phyloP scores from a whole-genome alignment of 1,140 invertebrate species.

The Drosophila serrata region DNA sequence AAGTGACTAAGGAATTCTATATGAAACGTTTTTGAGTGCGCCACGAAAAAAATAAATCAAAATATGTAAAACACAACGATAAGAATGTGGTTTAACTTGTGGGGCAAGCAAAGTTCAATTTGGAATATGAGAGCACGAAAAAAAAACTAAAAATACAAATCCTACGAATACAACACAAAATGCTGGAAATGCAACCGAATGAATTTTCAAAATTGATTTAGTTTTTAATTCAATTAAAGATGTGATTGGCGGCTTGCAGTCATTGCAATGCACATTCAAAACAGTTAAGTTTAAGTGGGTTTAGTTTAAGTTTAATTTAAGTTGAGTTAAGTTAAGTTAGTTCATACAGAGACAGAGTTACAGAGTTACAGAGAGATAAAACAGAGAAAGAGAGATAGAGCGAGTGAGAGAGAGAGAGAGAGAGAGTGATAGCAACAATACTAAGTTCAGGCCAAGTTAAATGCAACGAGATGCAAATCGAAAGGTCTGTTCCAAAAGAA shows the following conservation, averaged over 20 bases:
- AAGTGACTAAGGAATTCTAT: conserved; percentile 67
- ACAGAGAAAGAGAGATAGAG: conserved; percentile 62
- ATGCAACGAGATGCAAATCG: conserved; percentile 53
- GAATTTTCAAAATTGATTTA: conserved; percentile 18
- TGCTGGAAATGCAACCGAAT: conserved; percentile 63
- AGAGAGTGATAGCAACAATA: conserved; percentile 72
- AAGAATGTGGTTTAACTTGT: conserved; percentile 29
- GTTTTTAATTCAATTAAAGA: conserved; percentile 37
- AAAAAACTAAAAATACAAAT: conserved; percentile 70
- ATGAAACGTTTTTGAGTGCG: conserved; percentile 57
- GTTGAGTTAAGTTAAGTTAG: conserved; percentile 43
- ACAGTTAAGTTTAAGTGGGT: conserved; percentile 51
- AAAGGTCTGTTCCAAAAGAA: conserved; percentile 48
- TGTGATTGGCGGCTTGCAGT: conserved; percentile 41
- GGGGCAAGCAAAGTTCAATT: conserved; percentile 56
- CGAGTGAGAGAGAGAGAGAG: conserved; percentile 62
- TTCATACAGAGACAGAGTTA: conserved; percentile 50
- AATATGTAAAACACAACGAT: conserved; percentile 19
- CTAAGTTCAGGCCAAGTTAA: conserved; percentile 69
- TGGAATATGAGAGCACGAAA: conserved; percentile 49
- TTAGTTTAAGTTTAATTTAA: conserved; percentile 32
- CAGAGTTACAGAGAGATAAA: conserved; percentile 54
- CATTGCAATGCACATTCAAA: conserved; percentile 77
- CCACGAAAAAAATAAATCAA: conserved; percentile 44
- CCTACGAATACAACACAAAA: conserved; percentile 80